Percentiles rank a stretch among this genome's conserved stretches.
Evolutionary conservation across 2,113 vertebrate species (phyloP).

Genomic region (Coregonus clupeaformis): DNA sequence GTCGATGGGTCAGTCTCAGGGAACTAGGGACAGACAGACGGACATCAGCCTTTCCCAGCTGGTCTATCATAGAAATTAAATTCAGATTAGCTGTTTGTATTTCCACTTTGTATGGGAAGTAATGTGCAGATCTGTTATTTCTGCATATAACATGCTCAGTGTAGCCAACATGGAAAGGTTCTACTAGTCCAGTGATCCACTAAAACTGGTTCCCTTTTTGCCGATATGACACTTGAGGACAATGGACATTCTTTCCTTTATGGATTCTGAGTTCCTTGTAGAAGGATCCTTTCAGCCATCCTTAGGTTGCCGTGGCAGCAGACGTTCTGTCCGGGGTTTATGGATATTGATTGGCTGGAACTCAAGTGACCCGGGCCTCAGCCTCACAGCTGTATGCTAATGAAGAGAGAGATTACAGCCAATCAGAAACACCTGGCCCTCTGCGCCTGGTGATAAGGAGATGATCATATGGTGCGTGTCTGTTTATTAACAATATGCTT

Average conservation of each 20-base stretch:
- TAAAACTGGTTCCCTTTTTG: not conserved
- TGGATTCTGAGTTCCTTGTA: not conserved
- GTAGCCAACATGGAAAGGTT: not conserved
- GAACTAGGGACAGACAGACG: slow-evolving; percentile 46
- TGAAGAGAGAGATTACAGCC: slow-evolving; percentile 31
- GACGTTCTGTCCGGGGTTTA: slow-evolving; percentile 14
- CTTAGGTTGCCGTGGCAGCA: slow-evolving; percentile 25
- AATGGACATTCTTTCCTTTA: not conserved
- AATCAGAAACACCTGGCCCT: slow-evolving; percentile 24
- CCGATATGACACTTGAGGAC: not conserved
- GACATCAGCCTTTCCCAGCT: slow-evolving; percentile 52
- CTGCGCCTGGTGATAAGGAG: slow-evolving; percentile 45
- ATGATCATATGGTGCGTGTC: slow-evolving; percentile 6
- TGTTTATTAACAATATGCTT: not conserved
- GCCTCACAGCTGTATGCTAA: slow-evolving; percentile 62
- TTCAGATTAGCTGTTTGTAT: slow-evolving; percentile 48
- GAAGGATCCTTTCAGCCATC: slow-evolving; percentile 18
- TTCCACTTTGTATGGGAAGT: slow-evolving; percentile 12
- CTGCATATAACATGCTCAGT: not conserved
- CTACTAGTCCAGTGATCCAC: not conserved
- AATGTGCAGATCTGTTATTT: not conserved
- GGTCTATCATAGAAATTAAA: slow-evolving; percentile 49
- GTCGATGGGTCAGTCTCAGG: slow-evolving; percentile 48
- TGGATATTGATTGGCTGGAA: slow-evolving; percentile 42
- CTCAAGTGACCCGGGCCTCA: slow-evolving; percentile 6